Conservation (phyloP, 2,113 vertebrate species). For the Chloropsis cyanopogon region DNA sequence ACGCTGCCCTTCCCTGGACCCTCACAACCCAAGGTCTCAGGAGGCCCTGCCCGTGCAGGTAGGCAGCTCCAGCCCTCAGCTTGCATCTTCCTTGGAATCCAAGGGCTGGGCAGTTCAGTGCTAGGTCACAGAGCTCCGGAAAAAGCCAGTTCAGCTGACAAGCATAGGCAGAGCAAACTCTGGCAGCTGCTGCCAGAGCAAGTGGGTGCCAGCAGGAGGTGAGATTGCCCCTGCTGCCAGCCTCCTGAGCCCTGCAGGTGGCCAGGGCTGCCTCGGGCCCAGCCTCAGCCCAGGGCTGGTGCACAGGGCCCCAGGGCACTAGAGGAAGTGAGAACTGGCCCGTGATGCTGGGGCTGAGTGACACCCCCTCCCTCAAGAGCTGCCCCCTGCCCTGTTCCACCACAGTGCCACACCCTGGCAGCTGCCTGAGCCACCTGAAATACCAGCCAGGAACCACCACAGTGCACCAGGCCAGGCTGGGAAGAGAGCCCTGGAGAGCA, state of each 20-base stretch:
- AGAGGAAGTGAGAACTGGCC: not conserved
- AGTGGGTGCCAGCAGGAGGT: fast-evolving
- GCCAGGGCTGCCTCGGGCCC: not conserved
- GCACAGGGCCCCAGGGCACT: not conserved
- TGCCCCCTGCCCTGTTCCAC: not conserved
- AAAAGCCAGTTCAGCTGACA: not conserved
- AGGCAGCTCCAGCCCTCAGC: not conserved
- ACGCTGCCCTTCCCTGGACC: fast-evolving
- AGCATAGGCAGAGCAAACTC: not conserved
- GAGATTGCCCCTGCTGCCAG: fast-evolving
- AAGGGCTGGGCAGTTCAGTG: not conserved
- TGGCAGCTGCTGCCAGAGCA: not conserved
- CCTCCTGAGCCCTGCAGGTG: fast-evolving
- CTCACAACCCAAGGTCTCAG: not conserved
- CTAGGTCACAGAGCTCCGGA: not conserved
- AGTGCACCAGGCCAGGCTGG: not conserved
- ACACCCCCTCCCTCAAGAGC: not conserved
- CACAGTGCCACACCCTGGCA: not conserved
- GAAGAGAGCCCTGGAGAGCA: too few species aligned
- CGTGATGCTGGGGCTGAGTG: not conserved
- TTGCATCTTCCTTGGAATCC: not conserved
- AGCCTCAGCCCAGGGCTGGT: not conserved
- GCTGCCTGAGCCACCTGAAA: not conserved
- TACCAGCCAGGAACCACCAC: fast-evolving
- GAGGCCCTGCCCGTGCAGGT: fast-evolving